phyloP scores from a whole-genome alignment of 2,797 vertebrate genomes.

The Scolopax rusticola region DNA sequence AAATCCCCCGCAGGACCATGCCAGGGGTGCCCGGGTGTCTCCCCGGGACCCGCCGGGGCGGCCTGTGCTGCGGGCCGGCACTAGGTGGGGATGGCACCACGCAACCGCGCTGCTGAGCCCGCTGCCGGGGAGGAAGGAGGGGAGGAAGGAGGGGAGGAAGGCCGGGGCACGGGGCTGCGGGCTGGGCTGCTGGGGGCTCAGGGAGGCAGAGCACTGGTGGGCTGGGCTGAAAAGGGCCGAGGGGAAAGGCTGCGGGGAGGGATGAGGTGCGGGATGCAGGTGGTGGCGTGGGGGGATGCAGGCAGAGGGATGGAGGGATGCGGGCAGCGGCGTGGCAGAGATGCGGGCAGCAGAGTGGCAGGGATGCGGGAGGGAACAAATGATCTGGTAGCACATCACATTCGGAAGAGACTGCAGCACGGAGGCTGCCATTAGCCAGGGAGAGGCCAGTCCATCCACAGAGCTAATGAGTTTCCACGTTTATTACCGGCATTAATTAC shows the following conservation, averaged over 20 bases:
- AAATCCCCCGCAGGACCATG: neutral
- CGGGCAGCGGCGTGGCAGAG: fast-evolving
- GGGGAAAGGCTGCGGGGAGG: neutral
- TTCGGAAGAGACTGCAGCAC: neutral
- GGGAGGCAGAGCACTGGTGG: neutral
- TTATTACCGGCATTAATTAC: neutral
- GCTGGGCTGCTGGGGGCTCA: neutral
- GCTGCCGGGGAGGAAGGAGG: neutral
- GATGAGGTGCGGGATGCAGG: neutral
- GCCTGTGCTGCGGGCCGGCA: slow-evolving; percentile 20
- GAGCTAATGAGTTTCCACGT: fast-evolving
- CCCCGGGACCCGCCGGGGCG: neutral
- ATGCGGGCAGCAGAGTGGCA: no score
- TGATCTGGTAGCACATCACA: no score
- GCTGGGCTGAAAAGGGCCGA: neutral
- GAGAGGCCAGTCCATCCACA: neutral
- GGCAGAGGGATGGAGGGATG: neutral
- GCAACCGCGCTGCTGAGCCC: neutral
- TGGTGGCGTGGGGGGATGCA: neutral
- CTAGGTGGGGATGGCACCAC: slow-evolving; percentile 49
- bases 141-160: neutral
- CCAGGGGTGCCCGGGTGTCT: neutral
- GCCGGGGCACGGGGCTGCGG: neutral
- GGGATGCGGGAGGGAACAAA: no score
- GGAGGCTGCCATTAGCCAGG: fast-evolving